These are phyloP conservation scores for Arenicola marina DNA, from an alignment of 2,888 invertebrate species.

Conservation along the genomic window DNA sequence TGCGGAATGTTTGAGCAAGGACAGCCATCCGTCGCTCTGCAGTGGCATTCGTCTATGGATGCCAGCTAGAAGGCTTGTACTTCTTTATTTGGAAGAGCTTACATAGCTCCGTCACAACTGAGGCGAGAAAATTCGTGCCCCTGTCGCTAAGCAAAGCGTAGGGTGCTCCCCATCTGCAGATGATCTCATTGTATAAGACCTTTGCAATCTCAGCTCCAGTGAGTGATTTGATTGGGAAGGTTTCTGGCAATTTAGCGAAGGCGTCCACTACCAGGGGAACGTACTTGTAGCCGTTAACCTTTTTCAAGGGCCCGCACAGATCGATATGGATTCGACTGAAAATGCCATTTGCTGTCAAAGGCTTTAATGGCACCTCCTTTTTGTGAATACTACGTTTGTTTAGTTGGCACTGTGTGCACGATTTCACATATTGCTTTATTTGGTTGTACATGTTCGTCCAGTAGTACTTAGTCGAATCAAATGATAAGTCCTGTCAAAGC, in stretches of 20 bases:
- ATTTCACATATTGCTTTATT: slow-evolving; percentile 17
- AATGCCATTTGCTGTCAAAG: slow-evolving; percentile 19
- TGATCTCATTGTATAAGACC: slow-evolving; percentile 6
- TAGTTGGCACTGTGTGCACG: slow-evolving; percentile 29
- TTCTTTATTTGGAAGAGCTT: slow-evolving; percentile 7
- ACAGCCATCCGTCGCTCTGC: background rate
- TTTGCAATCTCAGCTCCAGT: background rate
- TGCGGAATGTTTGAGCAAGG: background rate
- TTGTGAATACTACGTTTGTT: slow-evolving; percentile 14
- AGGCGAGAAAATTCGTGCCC: slow-evolving; percentile 1
- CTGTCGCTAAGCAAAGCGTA: background rate
- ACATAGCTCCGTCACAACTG: background rate
- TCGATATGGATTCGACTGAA: slow-evolving; percentile 24
- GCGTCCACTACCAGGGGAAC: slow-evolving; percentile 26
- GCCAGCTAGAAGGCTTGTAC: background rate
- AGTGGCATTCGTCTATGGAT: slow-evolving; percentile 3
- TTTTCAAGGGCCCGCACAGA: slow-evolving; percentile 5
- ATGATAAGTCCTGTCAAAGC: slow-evolving; percentile 31
- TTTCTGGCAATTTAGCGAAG: slow-evolving; percentile 30
- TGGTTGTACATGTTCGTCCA: slow-evolving; percentile 34
- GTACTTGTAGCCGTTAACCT: background rate
- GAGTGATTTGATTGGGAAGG: slow-evolving; percentile 21
- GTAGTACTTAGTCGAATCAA: slow-evolving; percentile 28
- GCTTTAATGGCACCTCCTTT: slow-evolving; percentile 22
- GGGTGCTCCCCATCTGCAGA: slow-evolving; percentile 9